Evolutionary conservation across 35 echinoderm and acorn worm genomes (phyloP).

Genomic region (Acanthaster planci): DNA sequence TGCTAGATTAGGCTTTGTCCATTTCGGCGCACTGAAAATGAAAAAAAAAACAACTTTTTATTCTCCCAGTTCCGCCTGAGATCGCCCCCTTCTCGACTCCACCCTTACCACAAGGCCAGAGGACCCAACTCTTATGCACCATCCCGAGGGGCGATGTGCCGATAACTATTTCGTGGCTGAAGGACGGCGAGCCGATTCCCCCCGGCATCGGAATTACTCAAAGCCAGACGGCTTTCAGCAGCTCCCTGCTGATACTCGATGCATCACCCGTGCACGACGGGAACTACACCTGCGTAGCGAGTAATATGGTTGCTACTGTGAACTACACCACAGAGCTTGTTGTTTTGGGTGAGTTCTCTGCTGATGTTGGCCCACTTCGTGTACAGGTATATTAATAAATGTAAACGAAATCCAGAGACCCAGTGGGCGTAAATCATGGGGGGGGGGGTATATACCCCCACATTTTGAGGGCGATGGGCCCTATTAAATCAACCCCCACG

Average conservation of each 20-base stretch:
- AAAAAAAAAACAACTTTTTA: not conserved
- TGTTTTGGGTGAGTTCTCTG: slow-evolving; percentile 73
- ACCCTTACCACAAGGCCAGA: slow-evolving; percentile 58
- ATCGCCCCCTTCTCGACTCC: slow-evolving; percentile 40
- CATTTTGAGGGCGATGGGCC: too few relatives aligned
- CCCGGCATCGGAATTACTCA: slow-evolving; percentile 54
- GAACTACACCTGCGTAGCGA: slow-evolving; percentile 86
- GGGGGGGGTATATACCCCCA: too few relatives aligned
- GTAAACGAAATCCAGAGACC: too few relatives aligned
- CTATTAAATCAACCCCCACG: too few relatives aligned
- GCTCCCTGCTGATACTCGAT: slow-evolving; percentile 58
- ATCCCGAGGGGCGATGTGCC: slow-evolving; percentile 75
- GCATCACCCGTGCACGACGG: slow-evolving; percentile 84
- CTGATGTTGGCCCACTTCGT: too few relatives aligned
- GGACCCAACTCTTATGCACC: slow-evolving; percentile 71
- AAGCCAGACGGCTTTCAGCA: slow-evolving; percentile 16
- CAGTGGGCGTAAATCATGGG: too few relatives aligned
- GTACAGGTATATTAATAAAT: too few relatives aligned
- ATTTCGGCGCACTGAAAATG: too few relatives aligned
- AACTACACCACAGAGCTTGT: slow-evolving; percentile 81
- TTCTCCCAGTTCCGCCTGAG: slow-evolving; percentile 60
- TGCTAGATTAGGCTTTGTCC: too few relatives aligned
- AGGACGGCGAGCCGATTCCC: slow-evolving; percentile 78
- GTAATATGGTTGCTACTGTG: slow-evolving; percentile 74
- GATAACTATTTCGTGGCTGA: slow-evolving; percentile 84